Percentiles rank a stretch among this genome's conserved stretches.
Conservation (phyloP, 1,140 invertebrate species). For the Drosophila repleta region DNA sequence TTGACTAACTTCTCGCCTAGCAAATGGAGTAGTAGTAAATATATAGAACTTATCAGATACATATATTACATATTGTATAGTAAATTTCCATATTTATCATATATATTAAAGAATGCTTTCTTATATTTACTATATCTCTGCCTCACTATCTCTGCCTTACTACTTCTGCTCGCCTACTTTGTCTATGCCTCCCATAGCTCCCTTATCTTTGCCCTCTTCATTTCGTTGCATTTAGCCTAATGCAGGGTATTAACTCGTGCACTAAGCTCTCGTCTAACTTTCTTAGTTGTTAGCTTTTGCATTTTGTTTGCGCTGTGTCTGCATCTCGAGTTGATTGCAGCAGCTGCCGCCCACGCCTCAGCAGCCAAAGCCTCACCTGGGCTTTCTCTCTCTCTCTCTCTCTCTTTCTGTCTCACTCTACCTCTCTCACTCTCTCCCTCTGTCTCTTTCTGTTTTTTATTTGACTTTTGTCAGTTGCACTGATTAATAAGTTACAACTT, state of each 20-base stretch:
- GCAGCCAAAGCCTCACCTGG: background rate
- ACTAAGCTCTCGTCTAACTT: background rate
- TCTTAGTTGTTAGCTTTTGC: constrained; percentile 62
- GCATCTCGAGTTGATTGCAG: constrained; percentile 75
- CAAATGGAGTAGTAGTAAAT: too few relatives aligned
- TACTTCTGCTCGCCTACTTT: background rate
- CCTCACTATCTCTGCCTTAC: background rate
- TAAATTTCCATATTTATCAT: too few relatives aligned
- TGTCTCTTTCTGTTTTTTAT: constrained; percentile 1
- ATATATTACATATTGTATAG: too few relatives aligned
- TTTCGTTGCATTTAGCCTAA: too few relatives aligned
- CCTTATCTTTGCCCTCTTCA: background rate
- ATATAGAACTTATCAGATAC: too few relatives aligned
- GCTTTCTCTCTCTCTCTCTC: background rate
- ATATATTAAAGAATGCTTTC: too few relatives aligned
- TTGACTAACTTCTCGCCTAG: too few relatives aligned
- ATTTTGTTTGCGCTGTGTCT: constrained; percentile 71
- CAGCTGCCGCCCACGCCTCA: constrained; percentile 34
- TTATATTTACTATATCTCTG: background rate
- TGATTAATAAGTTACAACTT: constrained; percentile 73
- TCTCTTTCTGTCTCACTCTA: background rate
- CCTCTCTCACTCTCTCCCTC: background rate
- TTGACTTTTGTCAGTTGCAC: constrained; percentile 16
- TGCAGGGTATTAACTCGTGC: constrained; percentile 4
- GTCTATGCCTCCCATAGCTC: too few relatives aligned